Conservation (phyloP, 2,888 invertebrate species). For the Xestia xanthographa region DNA sequence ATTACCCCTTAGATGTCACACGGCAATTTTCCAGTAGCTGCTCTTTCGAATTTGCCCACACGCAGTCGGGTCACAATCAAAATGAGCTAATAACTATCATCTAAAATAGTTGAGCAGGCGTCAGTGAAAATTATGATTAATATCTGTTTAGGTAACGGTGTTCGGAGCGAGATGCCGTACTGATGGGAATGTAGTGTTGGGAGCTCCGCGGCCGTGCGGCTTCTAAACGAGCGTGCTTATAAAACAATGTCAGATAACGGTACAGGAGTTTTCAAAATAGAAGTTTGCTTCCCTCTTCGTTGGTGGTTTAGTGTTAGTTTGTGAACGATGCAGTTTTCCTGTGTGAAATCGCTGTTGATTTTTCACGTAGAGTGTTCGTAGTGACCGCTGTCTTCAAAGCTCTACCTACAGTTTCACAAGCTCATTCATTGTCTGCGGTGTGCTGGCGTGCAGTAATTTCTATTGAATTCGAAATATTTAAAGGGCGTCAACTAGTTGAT, state of each 20-base stretch:
- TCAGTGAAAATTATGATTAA: slow-evolving; percentile 91
- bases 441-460: slow-evolving; percentile 66
- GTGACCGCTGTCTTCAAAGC: slow-evolving; percentile 57
- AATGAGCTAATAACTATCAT: slow-evolving; percentile 89
- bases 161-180: slow-evolving; percentile 65
- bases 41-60: slow-evolving; percentile 82
- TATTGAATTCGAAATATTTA: slow-evolving; percentile 79
- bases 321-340: slow-evolving; percentile 42
- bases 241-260: slow-evolving; percentile 62
- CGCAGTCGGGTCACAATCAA: slow-evolving; percentile 83
- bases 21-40: slow-evolving; percentile 89
- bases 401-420: slow-evolving; percentile 62
- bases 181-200: slow-evolving; percentile 75
- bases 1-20: slow-evolving; percentile 87
- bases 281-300: slow-evolving; percentile 42
- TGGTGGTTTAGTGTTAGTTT: slow-evolving; percentile 32
- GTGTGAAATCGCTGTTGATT: slow-evolving; percentile 34
- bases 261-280: slow-evolving; percentile 37
- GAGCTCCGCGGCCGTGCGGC: slow-evolving; percentile 52
- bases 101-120: slow-evolving; percentile 85
- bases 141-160: slow-evolving; percentile 89
- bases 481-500: slow-evolving; percentile 83
- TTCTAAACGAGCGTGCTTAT: slow-evolving; percentile 61
- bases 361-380: neutral
- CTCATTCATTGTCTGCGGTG: slow-evolving; percentile 64